phyloP scores from a whole-genome alignment of 2,888 invertebrate genomes.

The Stenichneumon culpator region DNA sequence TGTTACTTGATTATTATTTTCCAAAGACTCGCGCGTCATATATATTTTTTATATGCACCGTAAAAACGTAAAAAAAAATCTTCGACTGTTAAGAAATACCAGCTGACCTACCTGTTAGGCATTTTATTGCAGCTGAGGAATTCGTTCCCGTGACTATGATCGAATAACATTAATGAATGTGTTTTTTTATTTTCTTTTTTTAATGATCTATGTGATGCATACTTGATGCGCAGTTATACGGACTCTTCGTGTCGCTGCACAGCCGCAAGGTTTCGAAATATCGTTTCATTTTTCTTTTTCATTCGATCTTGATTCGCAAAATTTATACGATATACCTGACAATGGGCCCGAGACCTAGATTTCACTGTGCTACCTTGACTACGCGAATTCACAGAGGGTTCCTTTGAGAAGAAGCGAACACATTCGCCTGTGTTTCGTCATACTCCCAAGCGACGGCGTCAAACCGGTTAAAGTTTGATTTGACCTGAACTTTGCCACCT shows the following conservation, averaged over 20 bases:
- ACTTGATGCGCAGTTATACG: not conserved
- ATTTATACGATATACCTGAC: conserved; percentile 43
- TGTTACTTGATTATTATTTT: conserved; percentile 42
- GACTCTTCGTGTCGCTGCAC: not conserved
- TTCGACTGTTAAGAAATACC: not conserved
- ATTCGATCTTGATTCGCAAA: conserved; percentile 27
- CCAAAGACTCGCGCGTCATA: conserved; percentile 29
- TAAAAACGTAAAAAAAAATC: not conserved
- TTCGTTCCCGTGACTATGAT: conserved; percentile 11
- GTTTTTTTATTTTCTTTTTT: not conserved
- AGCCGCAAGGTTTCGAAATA: conserved; percentile 12
- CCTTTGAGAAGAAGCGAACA: conserved; percentile 31
- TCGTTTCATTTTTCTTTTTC: conserved; percentile 19
- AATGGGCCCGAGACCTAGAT: conserved; percentile 48
- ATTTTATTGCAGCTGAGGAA: conserved; percentile 7
- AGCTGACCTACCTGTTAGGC: conserved; percentile 28
- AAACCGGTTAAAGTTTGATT: conserved; percentile 48
- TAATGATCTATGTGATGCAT: not conserved
- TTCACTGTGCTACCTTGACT: conserved; percentile 31
- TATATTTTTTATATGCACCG: conserved; percentile 25
- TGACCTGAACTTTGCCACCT: conserved; percentile 29
- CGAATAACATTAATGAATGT: not conserved
- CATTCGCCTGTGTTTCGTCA: conserved; percentile 34
- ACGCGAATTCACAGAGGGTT: conserved; percentile 25
- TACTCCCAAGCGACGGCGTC: conserved; percentile 9